Conservation (phyloP, 2,888 invertebrate genomes). For the Tromatobia lineatoria region DNA sequence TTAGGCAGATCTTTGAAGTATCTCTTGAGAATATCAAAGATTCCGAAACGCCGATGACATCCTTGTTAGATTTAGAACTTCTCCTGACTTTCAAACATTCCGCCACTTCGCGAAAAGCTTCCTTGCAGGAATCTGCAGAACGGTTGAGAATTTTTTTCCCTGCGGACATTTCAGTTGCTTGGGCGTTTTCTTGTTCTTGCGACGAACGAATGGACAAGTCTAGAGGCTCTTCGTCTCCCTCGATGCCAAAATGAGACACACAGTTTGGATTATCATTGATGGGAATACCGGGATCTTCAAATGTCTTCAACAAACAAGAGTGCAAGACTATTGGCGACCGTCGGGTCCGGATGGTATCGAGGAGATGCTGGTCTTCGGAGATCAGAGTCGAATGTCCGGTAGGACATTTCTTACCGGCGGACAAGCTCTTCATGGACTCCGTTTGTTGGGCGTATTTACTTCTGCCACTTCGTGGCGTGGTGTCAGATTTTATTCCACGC, state of each 20-base stretch:
- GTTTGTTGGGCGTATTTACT: not conserved
- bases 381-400: slow-evolving; percentile 61
- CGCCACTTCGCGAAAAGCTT: slow-evolving; percentile 23
- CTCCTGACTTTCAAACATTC: slow-evolving; percentile 3
- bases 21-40: slow-evolving; percentile 18
- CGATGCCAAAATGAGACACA: not conserved
- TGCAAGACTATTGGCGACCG: slow-evolving; percentile 13
- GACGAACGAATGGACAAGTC: slow-evolving; percentile 53
- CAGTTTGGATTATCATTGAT: not conserved
- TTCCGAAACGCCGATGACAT: slow-evolving; percentile 12
- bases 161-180: not conserved
- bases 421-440: slow-evolving; percentile 14
- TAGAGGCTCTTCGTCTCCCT: slow-evolving; percentile 47
- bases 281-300: slow-evolving; percentile 23
- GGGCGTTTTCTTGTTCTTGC: not conserved
- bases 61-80: slow-evolving; percentile 6
- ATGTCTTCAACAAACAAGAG: not conserved
- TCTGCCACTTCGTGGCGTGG: not conserved
- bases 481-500: not conserved
- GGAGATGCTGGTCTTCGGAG: not conserved
- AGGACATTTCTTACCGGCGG: slow-evolving; percentile 1
- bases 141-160: not conserved
- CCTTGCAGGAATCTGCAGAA: not conserved
- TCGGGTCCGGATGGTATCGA: slow-evolving; percentile 15
- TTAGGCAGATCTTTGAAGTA: not conserved